Evolutionary conservation across 2,797 vertebrate genomes (phyloP).

Genomic region (Clarias platycephalus): DNA sequence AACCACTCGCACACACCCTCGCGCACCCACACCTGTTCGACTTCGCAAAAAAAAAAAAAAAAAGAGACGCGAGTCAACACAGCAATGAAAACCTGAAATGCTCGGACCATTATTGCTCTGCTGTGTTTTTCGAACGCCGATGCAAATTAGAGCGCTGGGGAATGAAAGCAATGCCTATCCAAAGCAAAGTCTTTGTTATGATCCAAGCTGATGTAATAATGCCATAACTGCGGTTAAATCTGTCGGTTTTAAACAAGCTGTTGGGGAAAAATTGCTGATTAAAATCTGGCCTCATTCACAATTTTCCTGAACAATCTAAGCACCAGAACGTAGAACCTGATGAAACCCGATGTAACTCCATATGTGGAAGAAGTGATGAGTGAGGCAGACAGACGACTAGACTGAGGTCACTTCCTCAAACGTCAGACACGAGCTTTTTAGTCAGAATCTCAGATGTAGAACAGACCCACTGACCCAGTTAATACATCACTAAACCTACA

Average conservation of each 20-base stretch:
- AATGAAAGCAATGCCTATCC: background rate
- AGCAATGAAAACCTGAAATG: background rate
- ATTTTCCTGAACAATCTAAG: background rate
- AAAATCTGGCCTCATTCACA: background rate
- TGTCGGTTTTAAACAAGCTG: background rate
- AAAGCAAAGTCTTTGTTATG: background rate
- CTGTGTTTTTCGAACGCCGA: background rate
- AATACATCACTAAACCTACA: background rate
- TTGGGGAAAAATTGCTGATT: background rate
- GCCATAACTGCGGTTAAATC: background rate
- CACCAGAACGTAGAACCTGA: background rate
- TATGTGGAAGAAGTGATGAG: background rate
- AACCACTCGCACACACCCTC: slow-evolving; percentile 21
- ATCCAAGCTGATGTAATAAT: background rate
- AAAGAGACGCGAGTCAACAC: background rate
- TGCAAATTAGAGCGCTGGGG: background rate
- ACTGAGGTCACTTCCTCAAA: slow-evolving; percentile 41
- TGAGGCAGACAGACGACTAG: background rate
- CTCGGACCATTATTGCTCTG: background rate
- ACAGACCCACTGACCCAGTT: slow-evolving; percentile 4
- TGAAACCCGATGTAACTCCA: background rate
- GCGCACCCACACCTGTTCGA: slow-evolving; percentile 31
- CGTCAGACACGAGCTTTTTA: background rate
- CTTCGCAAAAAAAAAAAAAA: slow-evolving; percentile 7
- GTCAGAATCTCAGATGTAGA: background rate